Evolutionary conservation across 2,888 invertebrate species (phyloP).

Genomic region (Muschampia plurimacula): DNA sequence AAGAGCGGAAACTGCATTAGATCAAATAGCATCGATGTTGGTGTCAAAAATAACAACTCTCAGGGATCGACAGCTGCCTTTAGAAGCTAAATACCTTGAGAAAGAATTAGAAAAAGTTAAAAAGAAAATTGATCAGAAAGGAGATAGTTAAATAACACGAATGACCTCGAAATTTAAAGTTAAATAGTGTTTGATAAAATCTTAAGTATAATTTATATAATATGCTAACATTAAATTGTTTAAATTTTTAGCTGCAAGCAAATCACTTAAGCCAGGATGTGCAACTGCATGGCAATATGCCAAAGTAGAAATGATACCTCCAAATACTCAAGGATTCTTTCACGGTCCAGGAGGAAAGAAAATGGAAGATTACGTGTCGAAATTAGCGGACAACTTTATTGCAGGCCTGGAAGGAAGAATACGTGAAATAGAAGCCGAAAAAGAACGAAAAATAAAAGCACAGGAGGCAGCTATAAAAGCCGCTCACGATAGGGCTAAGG

Average conservation of each 20-base stretch:
- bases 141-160: conserved; percentile 22
- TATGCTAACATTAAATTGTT: conserved; percentile 32
- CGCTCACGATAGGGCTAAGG: conserved; percentile 56
- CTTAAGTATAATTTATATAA: background rate
- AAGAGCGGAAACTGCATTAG: conserved; percentile 58
- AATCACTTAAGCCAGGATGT: conserved; percentile 53
- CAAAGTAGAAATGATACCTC: conserved; percentile 75
- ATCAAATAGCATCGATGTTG: conserved; percentile 48
- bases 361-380: conserved; percentile 57
- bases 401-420: conserved; percentile 52
- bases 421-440: conserved; percentile 59
- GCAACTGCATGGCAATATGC: conserved; percentile 67
- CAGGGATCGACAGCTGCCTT: conserved; percentile 59
- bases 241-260: conserved; percentile 60
- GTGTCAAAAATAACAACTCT: conserved; percentile 53
- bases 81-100: conserved; percentile 65
- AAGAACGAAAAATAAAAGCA: conserved; percentile 49
- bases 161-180: conserved; percentile 6
- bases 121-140: conserved; percentile 51
- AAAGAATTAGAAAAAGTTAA: conserved; percentile 62
- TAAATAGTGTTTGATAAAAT: background rate
- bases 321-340: conserved; percentile 59
- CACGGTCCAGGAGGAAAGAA: conserved; percentile 59
- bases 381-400: conserved; percentile 53
- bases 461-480: conserved; percentile 59